These are phyloP conservation scores for Drosophila equinoxialis DNA, from an alignment of 1,140 invertebrate genomes.

Conservation along the genomic window DNA sequence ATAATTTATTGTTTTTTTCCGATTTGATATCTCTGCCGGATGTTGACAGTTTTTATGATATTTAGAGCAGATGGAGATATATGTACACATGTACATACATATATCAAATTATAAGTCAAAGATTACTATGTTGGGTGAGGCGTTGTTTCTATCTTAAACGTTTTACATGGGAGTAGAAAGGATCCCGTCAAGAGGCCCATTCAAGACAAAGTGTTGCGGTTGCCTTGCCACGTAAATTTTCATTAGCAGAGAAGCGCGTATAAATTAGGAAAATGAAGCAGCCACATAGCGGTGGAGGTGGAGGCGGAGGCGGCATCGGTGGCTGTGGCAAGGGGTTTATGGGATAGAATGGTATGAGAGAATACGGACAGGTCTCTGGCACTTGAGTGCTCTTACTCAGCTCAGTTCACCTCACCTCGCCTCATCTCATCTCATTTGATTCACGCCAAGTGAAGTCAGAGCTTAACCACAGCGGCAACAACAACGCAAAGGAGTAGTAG, in stretches of 20 bases:
- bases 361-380: conserved; percentile 17
- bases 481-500: conserved; percentile 39
- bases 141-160: not conserved
- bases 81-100: too few relatives aligned
- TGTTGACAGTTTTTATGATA: not conserved
- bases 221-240: conserved; percentile 74
- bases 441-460: conserved; percentile 24
- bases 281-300: conserved; percentile 24
- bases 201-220: conserved; percentile 58
- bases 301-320: not conserved
- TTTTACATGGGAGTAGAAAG: conserved; percentile 7
- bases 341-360: not conserved
- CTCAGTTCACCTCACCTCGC: conserved; percentile 23
- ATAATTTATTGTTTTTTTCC: not conserved
- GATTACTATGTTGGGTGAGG: not conserved
- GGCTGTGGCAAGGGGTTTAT: conserved; percentile 18
- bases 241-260: conserved; percentile 74
- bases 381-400: conserved; percentile 52
- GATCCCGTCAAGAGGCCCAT: conserved; percentile 28
- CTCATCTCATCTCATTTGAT: conserved; percentile 34
- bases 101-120: not conserved
- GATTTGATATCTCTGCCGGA: conserved; percentile 20
- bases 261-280: conserved; percentile 81
- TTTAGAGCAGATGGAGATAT: not conserved
- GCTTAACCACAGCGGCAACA: conserved; percentile 55